A percentile compares a stretch with the other conserved stretches of the same genome.
phyloP scores from a whole-genome alignment of 1,140 invertebrate species.

The Coboldia fuscipes region DNA sequence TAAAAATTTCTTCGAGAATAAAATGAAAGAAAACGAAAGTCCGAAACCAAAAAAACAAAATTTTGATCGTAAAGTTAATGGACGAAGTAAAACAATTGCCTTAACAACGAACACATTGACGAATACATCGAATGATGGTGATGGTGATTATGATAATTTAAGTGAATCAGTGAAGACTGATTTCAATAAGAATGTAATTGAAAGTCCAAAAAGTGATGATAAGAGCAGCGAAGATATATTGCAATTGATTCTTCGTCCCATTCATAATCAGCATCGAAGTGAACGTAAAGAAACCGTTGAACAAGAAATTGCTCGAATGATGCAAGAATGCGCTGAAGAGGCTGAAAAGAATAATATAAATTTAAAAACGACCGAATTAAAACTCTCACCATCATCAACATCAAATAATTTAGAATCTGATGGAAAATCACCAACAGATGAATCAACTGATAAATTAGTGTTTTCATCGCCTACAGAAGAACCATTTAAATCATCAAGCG shows the following conservation, averaged over 20 bases:
- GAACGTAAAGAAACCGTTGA: slow-evolving; percentile 9
- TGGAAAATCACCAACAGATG: not conserved
- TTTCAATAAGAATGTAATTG: not conserved
- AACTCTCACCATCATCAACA: not conserved
- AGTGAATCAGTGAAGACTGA: not conserved
- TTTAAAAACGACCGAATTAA: not conserved
- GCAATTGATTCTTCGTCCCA: slow-evolving; percentile 12
- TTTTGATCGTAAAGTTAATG: too few species aligned
- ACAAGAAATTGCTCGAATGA: slow-evolving; percentile 18
- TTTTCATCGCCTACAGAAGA: not conserved
- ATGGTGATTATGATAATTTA: slow-evolving; percentile 17
- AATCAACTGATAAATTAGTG: not conserved
- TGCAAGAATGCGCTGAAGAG: slow-evolving; percentile 18
- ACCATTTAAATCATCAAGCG: slow-evolving; percentile 11
- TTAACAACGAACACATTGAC: too few species aligned
- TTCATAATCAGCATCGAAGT: not conserved
- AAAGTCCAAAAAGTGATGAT: not conserved
- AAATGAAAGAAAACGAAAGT: too few species aligned
- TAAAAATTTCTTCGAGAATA: too few species aligned
- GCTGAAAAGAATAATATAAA: slow-evolving; percentile 2
- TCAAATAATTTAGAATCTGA: not conserved
- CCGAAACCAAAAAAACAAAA: too few species aligned
- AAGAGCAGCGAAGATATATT: not conserved
- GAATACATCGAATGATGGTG: not conserved
- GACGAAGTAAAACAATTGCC: too few species aligned